Evolutionary conservation across 1,140 invertebrate genomes (phyloP).

Genomic region (Delia radicum): DNA sequence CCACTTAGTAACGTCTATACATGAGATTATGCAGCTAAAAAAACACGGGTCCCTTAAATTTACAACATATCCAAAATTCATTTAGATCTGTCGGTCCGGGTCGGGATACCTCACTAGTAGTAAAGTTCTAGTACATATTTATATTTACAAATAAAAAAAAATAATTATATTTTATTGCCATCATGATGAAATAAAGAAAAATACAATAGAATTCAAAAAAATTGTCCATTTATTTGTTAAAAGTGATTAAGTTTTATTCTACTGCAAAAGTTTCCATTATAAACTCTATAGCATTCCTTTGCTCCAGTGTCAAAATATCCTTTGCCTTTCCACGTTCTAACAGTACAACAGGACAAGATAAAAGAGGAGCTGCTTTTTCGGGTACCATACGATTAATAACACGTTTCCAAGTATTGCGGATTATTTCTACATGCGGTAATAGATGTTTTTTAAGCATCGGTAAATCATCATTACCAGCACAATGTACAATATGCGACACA

Average conservation of each 20-base stretch:
- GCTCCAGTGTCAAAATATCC: slow-evolving; percentile 27
- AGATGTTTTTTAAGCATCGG: slow-evolving; percentile 30
- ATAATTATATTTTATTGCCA: background rate
- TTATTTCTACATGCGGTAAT: slow-evolving; percentile 34
- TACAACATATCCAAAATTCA: too few relatives aligned
- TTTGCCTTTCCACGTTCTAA: background rate
- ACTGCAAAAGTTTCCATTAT: slow-evolving; percentile 1
- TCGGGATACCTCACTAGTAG: too few relatives aligned
- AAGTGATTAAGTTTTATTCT: background rate
- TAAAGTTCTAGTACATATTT: background rate
- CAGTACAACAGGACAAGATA: slow-evolving; percentile 39
- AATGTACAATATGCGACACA: slow-evolving; percentile 40
- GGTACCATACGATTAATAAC: slow-evolving; percentile 48
- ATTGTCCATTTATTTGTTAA: background rate
- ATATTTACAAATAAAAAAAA: background rate
- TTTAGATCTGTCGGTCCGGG: too few relatives aligned
- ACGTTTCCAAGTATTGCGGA: slow-evolving; percentile 43
- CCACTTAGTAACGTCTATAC: too few relatives aligned
- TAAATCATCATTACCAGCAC: slow-evolving; percentile 38
- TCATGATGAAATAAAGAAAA: background rate
- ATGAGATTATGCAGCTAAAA: too few relatives aligned
- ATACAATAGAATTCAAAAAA: slow-evolving; percentile 29
- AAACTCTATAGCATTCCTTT: slow-evolving; percentile 26
- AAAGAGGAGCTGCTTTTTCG: slow-evolving; percentile 45
- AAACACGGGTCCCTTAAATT: too few relatives aligned